Conservation (phyloP, 2,113 vertebrate species). For the Seriola aureovittata region DNA sequence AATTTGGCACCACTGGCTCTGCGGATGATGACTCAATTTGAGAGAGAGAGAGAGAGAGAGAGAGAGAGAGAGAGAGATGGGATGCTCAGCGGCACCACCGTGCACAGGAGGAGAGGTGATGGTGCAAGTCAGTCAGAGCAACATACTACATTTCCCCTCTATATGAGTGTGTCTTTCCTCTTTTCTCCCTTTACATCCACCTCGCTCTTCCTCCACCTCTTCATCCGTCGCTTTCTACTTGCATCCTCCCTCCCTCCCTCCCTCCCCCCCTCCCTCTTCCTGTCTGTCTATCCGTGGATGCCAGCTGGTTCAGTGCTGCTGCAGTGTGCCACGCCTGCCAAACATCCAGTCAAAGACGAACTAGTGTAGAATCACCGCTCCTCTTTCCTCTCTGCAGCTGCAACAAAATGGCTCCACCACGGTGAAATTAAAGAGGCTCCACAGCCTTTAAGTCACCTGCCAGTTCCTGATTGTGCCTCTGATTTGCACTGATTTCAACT, state of each 20-base stretch:
- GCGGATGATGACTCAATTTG: slow-evolving; percentile 56
- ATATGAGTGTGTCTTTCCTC: background rate
- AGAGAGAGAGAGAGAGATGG: background rate
- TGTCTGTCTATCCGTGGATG: slow-evolving; percentile 38
- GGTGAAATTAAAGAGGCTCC: slow-evolving; percentile 15
- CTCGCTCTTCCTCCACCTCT: background rate
- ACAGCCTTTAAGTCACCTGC: background rate
- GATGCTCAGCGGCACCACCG: background rate
- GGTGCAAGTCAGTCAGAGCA: background rate
- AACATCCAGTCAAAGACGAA: slow-evolving; percentile 53
- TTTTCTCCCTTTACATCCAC: slow-evolving; percentile 2
- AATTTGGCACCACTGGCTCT: slow-evolving; percentile 48
- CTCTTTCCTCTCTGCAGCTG: slow-evolving; percentile 45
- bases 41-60: background rate
- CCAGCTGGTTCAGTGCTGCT: slow-evolving; percentile 66
- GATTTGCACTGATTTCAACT: too few relatives aligned
- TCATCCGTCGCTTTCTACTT: slow-evolving; percentile 2
- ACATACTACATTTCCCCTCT: background rate
- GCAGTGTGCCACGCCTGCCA: slow-evolving; percentile 79
- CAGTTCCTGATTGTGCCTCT: too few relatives aligned
- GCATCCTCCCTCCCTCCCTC: slow-evolving; percentile 9
- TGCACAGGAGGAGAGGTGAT: slow-evolving; percentile 3
- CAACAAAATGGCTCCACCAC: slow-evolving; percentile 40
- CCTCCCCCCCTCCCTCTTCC: background rate
- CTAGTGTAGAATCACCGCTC: slow-evolving; percentile 10